Evolutionary conservation across 1,140 invertebrate genomes (phyloP), one percentile per base, ranked within the genome.

Genomic region (Hyles vespertilio): DNA sequence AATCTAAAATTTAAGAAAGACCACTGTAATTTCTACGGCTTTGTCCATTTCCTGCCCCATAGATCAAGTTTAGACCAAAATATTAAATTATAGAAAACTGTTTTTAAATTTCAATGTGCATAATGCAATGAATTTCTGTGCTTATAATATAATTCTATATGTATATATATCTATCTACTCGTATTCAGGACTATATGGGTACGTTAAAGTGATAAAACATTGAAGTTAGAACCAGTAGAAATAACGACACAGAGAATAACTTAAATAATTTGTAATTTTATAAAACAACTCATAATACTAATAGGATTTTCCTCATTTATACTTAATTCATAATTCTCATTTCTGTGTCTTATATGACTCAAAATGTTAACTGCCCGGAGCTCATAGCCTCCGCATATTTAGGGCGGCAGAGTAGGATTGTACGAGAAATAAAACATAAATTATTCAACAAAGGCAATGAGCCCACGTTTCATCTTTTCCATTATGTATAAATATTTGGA

Each of bases 401-500:
- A 69, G 61, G 51, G 60, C 66, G 71, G 66, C 65, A 65, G 59
- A 66, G 48, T 51, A 56, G 62, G 65, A 71, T 69, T 69, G 66
- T 72, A 77, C 69, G 72, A 74, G 72, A 72, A 80, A 80, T 74
- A 80, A 77, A 79, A 75, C 60, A 83, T 78, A 81, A 77, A 81
- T 83, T 79, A 83, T 83, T 83, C 80, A 81, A 77, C 74, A 81
- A 83, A 75, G 68, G 75, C 69, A 64, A 61, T 68, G 74, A 67
- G 69, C 69, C 70, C 76, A 79, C 80, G 78, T 80, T 83, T 79
- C 72, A 83, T 80, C 74, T 77, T 78, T 75, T 70, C 72, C 75
- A 79, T 81, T 78, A 67, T 61, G 72, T 77, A 77, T 82, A 77
- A 79, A 82, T 79, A 79, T 82, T 82, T 77, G 67, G 70, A 70